phyloP scores from a whole-genome alignment of 1,140 invertebrate genomes.

The Cecropterus lyciades region DNA sequence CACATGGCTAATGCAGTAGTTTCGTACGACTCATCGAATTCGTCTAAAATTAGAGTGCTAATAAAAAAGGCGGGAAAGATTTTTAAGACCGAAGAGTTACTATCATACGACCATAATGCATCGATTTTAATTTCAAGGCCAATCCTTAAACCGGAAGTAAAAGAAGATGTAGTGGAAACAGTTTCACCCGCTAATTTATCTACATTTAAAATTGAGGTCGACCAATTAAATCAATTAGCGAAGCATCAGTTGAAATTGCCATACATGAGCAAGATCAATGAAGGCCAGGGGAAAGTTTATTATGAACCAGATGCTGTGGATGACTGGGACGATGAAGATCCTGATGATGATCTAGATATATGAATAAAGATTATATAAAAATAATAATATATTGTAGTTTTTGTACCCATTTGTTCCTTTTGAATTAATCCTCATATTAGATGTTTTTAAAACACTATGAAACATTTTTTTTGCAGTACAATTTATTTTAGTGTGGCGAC shows the following conservation, averaged over 20 bases:
- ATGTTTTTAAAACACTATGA: too few relatives aligned
- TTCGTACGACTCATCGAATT: conserved; percentile 57
- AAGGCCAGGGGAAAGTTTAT: conserved; percentile 80
- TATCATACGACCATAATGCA: conserved; percentile 63
- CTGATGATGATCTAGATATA: conserved; percentile 87
- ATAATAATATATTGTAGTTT: neutral
- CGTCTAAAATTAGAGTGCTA: conserved; percentile 59
- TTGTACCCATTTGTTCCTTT: neutral
- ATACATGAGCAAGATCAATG: conserved; percentile 82
- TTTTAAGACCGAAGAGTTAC: conserved; percentile 75
- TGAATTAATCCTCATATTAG: too few relatives aligned
- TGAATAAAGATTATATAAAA: conserved; percentile 52
- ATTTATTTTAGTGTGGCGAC: too few relatives aligned
- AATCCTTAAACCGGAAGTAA: conserved; percentile 62
- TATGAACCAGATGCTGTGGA: conserved; percentile 85
- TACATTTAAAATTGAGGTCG: conserved; percentile 85
- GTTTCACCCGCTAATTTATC: conserved; percentile 77
- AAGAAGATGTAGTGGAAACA: conserved; percentile 65
- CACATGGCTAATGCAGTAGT: conserved; percentile 79
- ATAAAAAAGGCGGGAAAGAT: conserved; percentile 82
- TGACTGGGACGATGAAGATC: conserved; percentile 88
- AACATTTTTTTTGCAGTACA: too few relatives aligned
- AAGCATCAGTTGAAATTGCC: conserved; percentile 84
- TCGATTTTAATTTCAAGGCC: conserved; percentile 66
- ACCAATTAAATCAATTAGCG: conserved; percentile 83